These are phyloP conservation scores for Nettapus auritus DNA, from an alignment of 2,113 vertebrate species.

Conservation along the genomic window DNA sequence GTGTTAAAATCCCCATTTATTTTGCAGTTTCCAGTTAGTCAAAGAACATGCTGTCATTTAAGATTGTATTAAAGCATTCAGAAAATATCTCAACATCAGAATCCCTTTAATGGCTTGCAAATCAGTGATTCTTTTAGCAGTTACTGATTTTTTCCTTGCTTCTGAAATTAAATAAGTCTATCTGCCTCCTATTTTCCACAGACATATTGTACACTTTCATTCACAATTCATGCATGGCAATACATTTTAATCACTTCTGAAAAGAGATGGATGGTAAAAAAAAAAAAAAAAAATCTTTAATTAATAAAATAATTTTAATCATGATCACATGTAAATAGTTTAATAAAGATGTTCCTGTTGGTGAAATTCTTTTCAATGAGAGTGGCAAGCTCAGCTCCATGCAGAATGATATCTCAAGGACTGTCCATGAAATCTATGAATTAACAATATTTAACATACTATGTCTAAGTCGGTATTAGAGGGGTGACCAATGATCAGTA, in stretches of 20 bases:
- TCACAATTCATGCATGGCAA: neutral
- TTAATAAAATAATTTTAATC: neutral
- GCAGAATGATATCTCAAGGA: neutral
- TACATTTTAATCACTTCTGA: neutral
- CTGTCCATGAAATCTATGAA: neutral
- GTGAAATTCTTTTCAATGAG: neutral
- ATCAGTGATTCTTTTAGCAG: neutral
- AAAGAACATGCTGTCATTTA: neutral
- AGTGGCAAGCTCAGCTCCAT: accelerated
- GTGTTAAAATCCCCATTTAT: neutral
- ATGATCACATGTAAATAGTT: neutral
- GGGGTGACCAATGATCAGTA: neutral
- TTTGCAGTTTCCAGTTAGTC: neutral
- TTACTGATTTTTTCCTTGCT: neutral
- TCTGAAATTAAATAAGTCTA: neutral
- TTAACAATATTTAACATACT: neutral
- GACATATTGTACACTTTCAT: neutral
- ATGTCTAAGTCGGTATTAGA: too few relatives aligned
- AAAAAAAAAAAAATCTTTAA: neutral
- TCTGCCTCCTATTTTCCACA: neutral
- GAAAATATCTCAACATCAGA: neutral
- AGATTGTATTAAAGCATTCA: neutral
- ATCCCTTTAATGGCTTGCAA: neutral
- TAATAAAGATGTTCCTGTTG: neutral
- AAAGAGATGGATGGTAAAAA: neutral